These are phyloP conservation scores for Plectropomus leopardus DNA, from an alignment of 2,113 vertebrate genomes.

Conservation along the genomic window DNA sequence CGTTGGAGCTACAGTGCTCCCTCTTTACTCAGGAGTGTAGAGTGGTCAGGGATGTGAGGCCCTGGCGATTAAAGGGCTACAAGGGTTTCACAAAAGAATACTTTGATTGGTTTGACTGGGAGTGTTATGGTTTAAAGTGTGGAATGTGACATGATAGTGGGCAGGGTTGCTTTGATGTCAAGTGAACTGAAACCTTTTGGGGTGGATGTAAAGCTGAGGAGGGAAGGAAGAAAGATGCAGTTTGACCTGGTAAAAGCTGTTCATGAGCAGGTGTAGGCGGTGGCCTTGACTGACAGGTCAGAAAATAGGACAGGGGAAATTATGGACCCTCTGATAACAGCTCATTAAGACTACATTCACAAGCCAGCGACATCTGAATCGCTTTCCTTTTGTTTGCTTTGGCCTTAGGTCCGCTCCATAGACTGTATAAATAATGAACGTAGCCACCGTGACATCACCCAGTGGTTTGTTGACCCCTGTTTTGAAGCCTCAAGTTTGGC, in stretches of 20 bases:
- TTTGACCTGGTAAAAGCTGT: slow-evolving; percentile 6
- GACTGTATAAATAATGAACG: too few relatives aligned
- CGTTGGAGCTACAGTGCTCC: slow-evolving; percentile 48
- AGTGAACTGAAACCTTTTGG: not conserved
- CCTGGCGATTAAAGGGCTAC: slow-evolving; percentile 26
- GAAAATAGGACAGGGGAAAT: not conserved
- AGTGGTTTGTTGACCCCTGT: too few relatives aligned
- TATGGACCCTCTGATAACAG: not conserved
- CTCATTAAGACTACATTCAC: not conserved
- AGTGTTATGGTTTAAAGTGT: slow-evolving; percentile 28
- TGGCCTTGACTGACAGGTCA: not conserved
- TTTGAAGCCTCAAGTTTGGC: too few relatives aligned
- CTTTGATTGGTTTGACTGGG: slow-evolving; percentile 32
- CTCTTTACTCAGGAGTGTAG: slow-evolving; percentile 43
- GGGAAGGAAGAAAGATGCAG: slow-evolving; percentile 1
- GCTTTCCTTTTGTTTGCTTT: not conserved
- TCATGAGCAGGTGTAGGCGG: slow-evolving; percentile 13
- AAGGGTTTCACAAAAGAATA: slow-evolving; percentile 25
- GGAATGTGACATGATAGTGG: slow-evolving; percentile 28
- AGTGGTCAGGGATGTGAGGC: slow-evolving; percentile 49
- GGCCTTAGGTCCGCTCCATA: not conserved
- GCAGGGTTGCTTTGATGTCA: slow-evolving; percentile 23
- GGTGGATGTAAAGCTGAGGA: slow-evolving; percentile 3
- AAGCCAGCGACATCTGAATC: not conserved
- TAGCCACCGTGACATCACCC: too few relatives aligned